Base-by-base conservation (phyloP, 2,797 vertebrate species). In the Myripristis murdjan region DNA sequence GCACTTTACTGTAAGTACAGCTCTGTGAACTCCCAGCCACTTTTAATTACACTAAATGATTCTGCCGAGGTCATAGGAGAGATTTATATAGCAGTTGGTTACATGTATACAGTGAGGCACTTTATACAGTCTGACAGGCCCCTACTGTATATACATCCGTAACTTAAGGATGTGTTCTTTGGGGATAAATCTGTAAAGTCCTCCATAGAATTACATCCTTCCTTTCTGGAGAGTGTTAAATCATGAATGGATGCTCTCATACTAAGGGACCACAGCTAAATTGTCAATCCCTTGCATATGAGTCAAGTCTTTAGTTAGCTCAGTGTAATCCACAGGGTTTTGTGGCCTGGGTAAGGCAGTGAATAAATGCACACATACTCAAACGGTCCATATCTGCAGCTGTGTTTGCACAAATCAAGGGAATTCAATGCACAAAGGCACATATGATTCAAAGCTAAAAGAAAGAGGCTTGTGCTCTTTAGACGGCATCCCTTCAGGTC, bases 1-100 rank as follows among this genome's bases (percentile, higher is more conserved):
- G 12, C 2, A 0, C 18, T 96, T 94, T 52, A 4, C 11, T 82
- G 97, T 98, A 90, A 95, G 96, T 88, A 66, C 49, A 15, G 54
- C 52, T 70, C 47, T 33, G 20, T 47, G 33, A 15, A 33, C 44
- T 52, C 48, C 23, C 55, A 57, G 56, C 20, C 22, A 18, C 49
- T 57, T 79, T 68, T 31, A 43, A 48, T 41, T 71, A 35, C 22
- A 60, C 31, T 53, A 15, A 16, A 52, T 33, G 11, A 53, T 55
- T 53, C 16, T 12, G 62, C 23, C 11, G 23, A 28, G n/a, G 41
- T 68, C 57, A 49, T 10, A 51, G 56, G 44, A 5, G 31, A 33
- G 24, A 46, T 87, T 52, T 69, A 62, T 70, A 58, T 58, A 61
- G 61, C 59, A 49, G 64, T 67, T 67, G 64, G 53, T 75, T 63